These are phyloP conservation scores for Drosophila ambigua DNA, from an alignment of 1,140 invertebrate species.

Conservation along the genomic window DNA sequence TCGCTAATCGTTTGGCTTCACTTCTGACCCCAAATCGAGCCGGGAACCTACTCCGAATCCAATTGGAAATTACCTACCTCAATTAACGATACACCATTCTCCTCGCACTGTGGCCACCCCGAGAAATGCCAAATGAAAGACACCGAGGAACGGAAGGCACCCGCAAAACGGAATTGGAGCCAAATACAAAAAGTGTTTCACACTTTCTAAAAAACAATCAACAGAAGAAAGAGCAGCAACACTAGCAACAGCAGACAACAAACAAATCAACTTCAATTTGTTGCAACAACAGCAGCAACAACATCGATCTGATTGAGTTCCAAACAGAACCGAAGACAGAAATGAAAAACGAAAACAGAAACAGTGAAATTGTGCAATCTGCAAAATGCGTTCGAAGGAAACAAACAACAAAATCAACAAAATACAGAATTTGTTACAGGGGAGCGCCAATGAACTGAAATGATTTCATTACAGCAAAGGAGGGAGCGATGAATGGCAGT, in stretches of 20 bases:
- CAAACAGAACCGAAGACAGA: conserved; percentile 44
- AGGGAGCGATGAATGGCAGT: not conserved
- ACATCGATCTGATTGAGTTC: conserved; percentile 38
- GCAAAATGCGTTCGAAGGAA: conserved; percentile 65
- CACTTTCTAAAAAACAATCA: conserved; percentile 78
- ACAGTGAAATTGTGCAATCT: conserved; percentile 71
- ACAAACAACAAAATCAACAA: conserved; percentile 30
- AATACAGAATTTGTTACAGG: conserved; percentile 39
- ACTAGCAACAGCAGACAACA: conserved; percentile 50
- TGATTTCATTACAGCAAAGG: conserved; percentile 59
- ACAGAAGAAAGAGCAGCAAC: conserved; percentile 35
- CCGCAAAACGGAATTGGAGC: conserved; percentile 14
- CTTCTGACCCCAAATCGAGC: conserved; percentile 13
- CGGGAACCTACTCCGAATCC: conserved; percentile 36
- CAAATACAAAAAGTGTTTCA: conserved; percentile 56
- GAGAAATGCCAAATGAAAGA: conserved; percentile 19
- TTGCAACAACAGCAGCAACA: conserved; percentile 48
- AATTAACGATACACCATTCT: conserved; percentile 48
- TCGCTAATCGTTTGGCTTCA: conserved; percentile 49
- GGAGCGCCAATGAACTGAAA: conserved; percentile 74
- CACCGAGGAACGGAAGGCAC: conserved; percentile 20
- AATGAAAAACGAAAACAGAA: conserved; percentile 26
- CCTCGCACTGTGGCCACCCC: conserved; percentile 16
- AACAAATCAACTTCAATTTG: conserved; percentile 70
- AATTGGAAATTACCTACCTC: conserved; percentile 69